These are phyloP conservation scores for Cyprinodon brontotheroides DNA, from an alignment of 2,113 vertebrate genomes.

Conservation along the genomic window DNA sequence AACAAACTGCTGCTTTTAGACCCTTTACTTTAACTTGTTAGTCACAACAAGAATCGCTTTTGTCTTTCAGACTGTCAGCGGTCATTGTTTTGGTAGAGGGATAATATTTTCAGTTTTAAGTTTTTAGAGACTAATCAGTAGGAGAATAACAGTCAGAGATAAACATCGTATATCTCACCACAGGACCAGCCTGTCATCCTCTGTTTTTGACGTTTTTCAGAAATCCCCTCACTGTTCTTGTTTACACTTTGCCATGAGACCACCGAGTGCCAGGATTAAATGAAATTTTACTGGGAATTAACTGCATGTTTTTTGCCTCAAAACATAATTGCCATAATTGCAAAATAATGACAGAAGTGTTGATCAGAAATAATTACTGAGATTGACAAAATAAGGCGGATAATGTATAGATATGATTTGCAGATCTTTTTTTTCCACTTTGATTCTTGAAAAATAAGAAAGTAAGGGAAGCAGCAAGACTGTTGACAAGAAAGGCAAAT, in stretches of 20 bases:
- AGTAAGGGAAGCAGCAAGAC: neutral
- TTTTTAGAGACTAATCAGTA: constrained; percentile 30
- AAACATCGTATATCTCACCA: constrained; percentile 32
- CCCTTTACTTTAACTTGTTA: constrained; percentile 16
- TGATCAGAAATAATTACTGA: constrained; percentile 29
- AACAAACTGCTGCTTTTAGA: neutral
- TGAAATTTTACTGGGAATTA: constrained; percentile 18
- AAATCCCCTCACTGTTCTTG: constrained; percentile 10
- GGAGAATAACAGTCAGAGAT: constrained; percentile 24
- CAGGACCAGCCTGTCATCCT: constrained; percentile 5
- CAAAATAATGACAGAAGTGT: constrained; percentile 19
- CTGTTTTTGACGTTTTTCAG: neutral
- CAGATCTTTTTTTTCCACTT: neutral
- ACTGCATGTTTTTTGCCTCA: constrained; percentile 9
- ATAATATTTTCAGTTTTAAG: constrained; percentile 10
- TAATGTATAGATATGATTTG: constrained; percentile 1
- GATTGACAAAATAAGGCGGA: constrained; percentile 21
- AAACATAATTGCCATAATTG: constrained; percentile 28
- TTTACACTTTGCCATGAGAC: constrained; percentile 11
- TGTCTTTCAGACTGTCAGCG: constrained; percentile 7
- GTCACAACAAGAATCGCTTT: constrained; percentile 14
- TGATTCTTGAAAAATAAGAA: constrained; percentile 16
- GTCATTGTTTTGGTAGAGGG: constrained; percentile 8
- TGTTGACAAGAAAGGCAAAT: constrained; percentile 11
- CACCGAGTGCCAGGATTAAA: constrained; percentile 26